These are phyloP conservation scores for Halcyon malimbica DNA, from an alignment of 2,113 vertebrate genomes.

Conservation along the genomic window DNA sequence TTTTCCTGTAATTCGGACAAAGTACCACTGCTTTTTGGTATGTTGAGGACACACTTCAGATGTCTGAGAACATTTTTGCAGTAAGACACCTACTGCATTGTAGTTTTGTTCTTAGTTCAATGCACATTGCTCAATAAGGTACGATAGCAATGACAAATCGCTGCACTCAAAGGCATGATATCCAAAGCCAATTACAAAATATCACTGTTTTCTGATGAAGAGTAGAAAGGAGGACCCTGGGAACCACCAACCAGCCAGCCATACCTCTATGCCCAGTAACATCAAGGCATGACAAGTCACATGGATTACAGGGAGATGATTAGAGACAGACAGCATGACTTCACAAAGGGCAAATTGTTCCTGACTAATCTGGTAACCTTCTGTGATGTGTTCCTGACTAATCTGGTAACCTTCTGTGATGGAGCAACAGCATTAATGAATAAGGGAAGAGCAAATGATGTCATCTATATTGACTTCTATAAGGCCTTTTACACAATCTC, in stretches of 20 bases:
- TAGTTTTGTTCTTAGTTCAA: background rate
- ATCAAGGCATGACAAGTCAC: background rate
- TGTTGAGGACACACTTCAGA: background rate
- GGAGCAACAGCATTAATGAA: background rate
- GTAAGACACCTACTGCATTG: background rate
- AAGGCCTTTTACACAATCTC: background rate
- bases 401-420: fast-evolving
- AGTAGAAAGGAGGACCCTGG: background rate
- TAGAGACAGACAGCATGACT: background rate
- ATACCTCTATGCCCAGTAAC: background rate
- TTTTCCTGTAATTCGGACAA: background rate
- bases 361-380: background rate
- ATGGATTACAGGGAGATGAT: background rate
- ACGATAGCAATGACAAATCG: background rate
- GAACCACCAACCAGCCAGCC: background rate
- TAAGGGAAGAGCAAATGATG: background rate
- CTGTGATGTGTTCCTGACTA: background rate
- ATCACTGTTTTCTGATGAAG: background rate
- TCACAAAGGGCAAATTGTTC: background rate
- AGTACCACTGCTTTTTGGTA: background rate
- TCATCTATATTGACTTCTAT: background rate
- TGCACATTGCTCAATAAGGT: background rate
- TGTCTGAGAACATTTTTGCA: background rate
- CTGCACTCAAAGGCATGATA: background rate
- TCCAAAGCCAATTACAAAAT: background rate